Percentiles rank a stretch among this genome's conserved stretches.
Conservation (phyloP, 2,113 vertebrate species). For the Pungitius pungitius region DNA sequence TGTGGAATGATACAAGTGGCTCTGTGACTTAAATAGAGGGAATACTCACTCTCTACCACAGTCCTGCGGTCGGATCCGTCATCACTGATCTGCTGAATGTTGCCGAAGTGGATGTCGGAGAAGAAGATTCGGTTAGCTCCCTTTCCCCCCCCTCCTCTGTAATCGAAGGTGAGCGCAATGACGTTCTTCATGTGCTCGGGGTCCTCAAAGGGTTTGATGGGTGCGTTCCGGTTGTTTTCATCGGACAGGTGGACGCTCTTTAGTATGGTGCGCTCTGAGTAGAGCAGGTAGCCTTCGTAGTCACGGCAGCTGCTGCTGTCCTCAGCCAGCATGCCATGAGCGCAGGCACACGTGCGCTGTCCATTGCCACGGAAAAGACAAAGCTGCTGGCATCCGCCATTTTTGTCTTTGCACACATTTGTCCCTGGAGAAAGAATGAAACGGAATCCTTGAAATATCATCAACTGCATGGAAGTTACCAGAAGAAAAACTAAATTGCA, state of each 20-base stretch:
- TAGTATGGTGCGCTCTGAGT: constrained; percentile 95
- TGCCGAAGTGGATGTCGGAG: constrained; percentile 98
- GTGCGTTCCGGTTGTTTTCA: constrained; percentile 94
- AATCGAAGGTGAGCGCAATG: constrained; percentile 94
- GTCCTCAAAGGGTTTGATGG: constrained; percentile 95
- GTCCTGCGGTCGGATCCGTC: constrained; percentile 90
- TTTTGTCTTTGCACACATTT: constrained; percentile 90
- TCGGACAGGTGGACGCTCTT: constrained; percentile 97
- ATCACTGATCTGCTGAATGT: constrained; percentile 97
- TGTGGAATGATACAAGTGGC: neutral
- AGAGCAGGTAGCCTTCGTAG: constrained; percentile 95
- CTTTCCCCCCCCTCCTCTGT: constrained; percentile 85
- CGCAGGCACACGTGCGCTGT: constrained; percentile 89
- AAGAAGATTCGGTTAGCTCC: constrained; percentile 95
- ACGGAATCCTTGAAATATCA: neutral
- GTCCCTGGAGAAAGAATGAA: constrained; percentile 82
- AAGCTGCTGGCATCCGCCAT: constrained; percentile 93
- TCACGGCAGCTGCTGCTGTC: constrained; percentile 87
- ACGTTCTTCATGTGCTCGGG: constrained; percentile 98
- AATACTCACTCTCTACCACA: constrained; percentile 93
- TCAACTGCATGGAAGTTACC: neutral
- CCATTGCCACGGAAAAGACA: constrained; percentile 88
- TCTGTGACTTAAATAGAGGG: neutral
- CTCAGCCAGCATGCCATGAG: constrained; percentile 92
- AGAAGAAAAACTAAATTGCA: neutral